These are phyloP conservation scores for Caerostris extrusa DNA, from an alignment of 1,140 invertebrate species.

Conservation along the genomic window DNA sequence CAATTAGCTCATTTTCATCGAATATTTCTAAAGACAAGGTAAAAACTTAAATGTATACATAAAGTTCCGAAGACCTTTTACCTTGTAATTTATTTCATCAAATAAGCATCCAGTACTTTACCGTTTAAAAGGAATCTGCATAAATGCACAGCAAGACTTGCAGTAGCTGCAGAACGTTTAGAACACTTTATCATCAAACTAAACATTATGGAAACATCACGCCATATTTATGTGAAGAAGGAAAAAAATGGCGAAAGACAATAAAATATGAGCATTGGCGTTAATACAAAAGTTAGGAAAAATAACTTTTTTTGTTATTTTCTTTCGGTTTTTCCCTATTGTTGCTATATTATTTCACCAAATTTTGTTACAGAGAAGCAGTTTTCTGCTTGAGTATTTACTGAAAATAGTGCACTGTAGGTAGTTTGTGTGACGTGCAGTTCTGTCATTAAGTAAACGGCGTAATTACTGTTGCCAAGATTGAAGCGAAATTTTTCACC, in stretches of 20 bases:
- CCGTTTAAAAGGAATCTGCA: neutral
- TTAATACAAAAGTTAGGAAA: slow-evolving; percentile 57
- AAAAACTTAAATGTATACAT: too few species aligned
- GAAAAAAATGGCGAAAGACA: neutral
- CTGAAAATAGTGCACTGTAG: neutral
- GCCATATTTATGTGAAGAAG: slow-evolving; percentile 18
- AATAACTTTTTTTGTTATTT: slow-evolving; percentile 32
- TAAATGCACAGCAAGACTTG: neutral
- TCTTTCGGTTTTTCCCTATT: neutral
- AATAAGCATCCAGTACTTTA: neutral
- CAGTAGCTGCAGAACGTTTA: neutral
- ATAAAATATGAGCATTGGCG: slow-evolving; percentile 8
- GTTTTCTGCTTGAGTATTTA: slow-evolving; percentile 38
- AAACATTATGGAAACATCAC: slow-evolving; percentile 31
- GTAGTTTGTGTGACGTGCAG: too few species aligned
- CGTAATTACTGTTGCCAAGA: slow-evolving; percentile 6
- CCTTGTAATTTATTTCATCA: too few species aligned
- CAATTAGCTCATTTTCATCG: too few species aligned
- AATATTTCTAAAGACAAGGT: too few species aligned
- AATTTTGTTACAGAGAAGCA: slow-evolving; percentile 17
- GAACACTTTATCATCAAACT: slow-evolving; percentile 24
- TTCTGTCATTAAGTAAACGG: slow-evolving; percentile 61
- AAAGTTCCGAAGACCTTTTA: too few species aligned
- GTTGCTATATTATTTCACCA: slow-evolving; percentile 39
- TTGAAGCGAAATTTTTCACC: neutral